These are phyloP conservation scores for Punctoribates punctum DNA, from an alignment of 2,888 invertebrate genomes.

Conservation along the genomic window DNA sequence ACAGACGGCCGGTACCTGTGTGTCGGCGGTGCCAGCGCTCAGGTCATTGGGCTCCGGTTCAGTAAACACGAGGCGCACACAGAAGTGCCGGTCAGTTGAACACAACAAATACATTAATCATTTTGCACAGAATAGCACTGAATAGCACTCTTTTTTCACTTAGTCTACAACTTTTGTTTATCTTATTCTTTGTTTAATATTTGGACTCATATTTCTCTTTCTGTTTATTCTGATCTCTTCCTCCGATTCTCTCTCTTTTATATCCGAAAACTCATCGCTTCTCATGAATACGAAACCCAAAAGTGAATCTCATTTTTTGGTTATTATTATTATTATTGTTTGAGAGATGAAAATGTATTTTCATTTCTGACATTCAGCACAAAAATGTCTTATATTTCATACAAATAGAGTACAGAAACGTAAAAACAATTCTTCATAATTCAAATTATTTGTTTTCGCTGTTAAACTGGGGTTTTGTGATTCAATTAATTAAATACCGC, in stretches of 20 bases:
- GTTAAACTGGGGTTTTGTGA: too few species aligned
- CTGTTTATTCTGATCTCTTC: neutral
- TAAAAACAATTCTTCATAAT: too few species aligned
- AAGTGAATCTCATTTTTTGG: too few species aligned
- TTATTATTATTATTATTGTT: too few species aligned
- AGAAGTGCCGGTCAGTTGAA: slow-evolving; percentile 50
- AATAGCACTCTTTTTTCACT: neutral
- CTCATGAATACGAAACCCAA: too few species aligned
- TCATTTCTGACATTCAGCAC: too few species aligned
- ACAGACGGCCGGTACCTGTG: slow-evolving; percentile 85
- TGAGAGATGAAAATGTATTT: too few species aligned
- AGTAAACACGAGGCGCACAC: slow-evolving; percentile 73
- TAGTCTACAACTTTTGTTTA: neutral
- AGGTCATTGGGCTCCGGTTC: slow-evolving; percentile 93
- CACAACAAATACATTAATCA: neutral
- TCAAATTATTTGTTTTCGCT: too few species aligned
- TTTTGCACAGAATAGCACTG: neutral
- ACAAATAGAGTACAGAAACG: too few species aligned
- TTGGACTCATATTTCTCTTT: neutral
- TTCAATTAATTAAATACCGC: too few species aligned
- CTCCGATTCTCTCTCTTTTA: neutral
- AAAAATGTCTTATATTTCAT: too few species aligned
- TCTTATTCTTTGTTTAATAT: neutral
- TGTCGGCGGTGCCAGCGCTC: slow-evolving; percentile 84
- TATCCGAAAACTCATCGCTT: too few species aligned